Evolutionary conservation across 2,113 vertebrate genomes (phyloP).

Genomic region (Ageneiosus marmoratus): DNA sequence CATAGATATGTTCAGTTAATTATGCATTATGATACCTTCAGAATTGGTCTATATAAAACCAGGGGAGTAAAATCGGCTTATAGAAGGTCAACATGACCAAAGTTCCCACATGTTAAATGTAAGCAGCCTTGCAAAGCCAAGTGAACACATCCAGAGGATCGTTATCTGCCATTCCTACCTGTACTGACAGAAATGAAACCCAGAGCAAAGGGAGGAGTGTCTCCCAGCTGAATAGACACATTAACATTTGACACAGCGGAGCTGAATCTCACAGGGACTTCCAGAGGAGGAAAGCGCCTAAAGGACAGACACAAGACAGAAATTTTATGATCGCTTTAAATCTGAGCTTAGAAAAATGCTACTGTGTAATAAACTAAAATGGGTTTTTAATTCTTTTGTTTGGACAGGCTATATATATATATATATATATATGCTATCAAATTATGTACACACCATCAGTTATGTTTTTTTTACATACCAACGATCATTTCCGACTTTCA

Average conservation of each 20-base stretch:
- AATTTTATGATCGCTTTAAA: background rate
- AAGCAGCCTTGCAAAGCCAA: background rate
- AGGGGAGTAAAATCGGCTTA: background rate
- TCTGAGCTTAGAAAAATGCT: background rate
- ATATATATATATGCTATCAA: too few species aligned
- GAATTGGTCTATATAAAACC: constrained; percentile 40
- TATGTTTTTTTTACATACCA: too few species aligned
- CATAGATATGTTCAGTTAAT: background rate
- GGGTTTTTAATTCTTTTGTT: background rate
- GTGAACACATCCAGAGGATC: background rate
- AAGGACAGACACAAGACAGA: constrained; percentile 38
- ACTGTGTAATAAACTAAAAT: background rate
- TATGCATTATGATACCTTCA: background rate
- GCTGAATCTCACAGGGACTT: constrained; percentile 85
- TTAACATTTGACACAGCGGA: constrained; percentile 88
- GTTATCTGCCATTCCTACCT: constrained; percentile 71
- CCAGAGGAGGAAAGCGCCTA: constrained; percentile 84
- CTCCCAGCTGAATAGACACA: constrained; percentile 88
- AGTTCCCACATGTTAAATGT: background rate
- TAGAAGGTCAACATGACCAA: background rate
- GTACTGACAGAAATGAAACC: constrained; percentile 86
- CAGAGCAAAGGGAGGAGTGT: constrained; percentile 91
- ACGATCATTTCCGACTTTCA: too few species aligned
- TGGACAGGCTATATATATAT: background rate
- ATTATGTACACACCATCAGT: too few species aligned